Evolutionary conservation across 1,140 invertebrate genomes (phyloP).

Genomic region (fruit fly (Drosophila melanogaster)): DNA sequence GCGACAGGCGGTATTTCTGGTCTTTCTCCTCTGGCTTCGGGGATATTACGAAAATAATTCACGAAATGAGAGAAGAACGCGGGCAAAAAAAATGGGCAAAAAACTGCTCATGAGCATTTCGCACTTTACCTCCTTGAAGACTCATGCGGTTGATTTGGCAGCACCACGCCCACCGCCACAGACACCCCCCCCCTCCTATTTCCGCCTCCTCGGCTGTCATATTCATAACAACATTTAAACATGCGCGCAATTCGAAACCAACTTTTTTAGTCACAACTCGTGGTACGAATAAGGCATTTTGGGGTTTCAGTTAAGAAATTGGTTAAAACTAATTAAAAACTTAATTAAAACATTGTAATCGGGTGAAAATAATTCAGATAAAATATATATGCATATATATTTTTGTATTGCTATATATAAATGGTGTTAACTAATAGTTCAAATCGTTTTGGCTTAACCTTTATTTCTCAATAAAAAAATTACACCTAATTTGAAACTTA

Average conservation of each 20-base stretch:
- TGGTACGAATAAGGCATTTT: slow-evolving; percentile 1
- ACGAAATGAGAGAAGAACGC: slow-evolving; percentile 11
- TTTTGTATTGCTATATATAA: too few relatives aligned
- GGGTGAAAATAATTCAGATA: too few relatives aligned
- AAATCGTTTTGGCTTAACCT: too few relatives aligned
- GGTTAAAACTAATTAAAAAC: too few relatives aligned
- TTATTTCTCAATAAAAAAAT: too few relatives aligned
- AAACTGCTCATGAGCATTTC: slow-evolving; percentile 26
- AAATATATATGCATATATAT: too few relatives aligned
- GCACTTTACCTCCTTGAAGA: slow-evolving; percentile 2
- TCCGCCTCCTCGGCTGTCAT: slow-evolving; percentile 30
- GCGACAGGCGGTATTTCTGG: slow-evolving; percentile 24
- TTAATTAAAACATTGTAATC: too few relatives aligned
- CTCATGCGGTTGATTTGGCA: slow-evolving; percentile 49
- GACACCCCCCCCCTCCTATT: too few relatives aligned
- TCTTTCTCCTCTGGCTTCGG: neutral
- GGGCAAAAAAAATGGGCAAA: neutral
- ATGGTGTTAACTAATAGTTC: too few relatives aligned
- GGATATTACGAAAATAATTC: slow-evolving; percentile 44
- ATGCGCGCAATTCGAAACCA: slow-evolving; percentile 56
- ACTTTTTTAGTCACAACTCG: slow-evolving; percentile 9
- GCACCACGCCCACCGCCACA: neutral
- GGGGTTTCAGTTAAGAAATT: neutral
- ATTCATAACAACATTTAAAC: slow-evolving; percentile 71
- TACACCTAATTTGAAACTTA: too few relatives aligned